Base-by-base conservation (phyloP, 2,797 vertebrate species). In the Mastacembelus armatus region DNA sequence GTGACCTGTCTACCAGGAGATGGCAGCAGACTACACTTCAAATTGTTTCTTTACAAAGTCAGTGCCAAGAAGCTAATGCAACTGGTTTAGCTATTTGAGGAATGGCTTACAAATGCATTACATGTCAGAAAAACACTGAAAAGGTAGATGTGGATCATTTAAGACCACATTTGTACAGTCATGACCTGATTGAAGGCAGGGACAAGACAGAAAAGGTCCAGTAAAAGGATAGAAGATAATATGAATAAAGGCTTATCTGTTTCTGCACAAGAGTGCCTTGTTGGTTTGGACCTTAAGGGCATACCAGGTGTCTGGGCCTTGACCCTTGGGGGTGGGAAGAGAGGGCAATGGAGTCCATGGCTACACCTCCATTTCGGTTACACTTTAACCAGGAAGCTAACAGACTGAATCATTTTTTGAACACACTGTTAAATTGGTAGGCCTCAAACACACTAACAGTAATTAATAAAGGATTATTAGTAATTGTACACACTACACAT, bases 221-320 rank as follows among this genome's bases (percentile, higher is more conserved):
- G 74, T 9, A 71, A 59, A 60, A 66, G 26, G 54, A 78, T n/a
- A n/a, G n/a, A n/a, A n/a, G n/a, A n/a, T n/a, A n/a, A 68, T 29
- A 33, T 10, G 79, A 77, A 91, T 86, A 89, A 88, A 89, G 85
- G 78, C 68, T 66, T 71, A 84, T 85, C 88, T 92, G 83, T 78
- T 76, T 83, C 63, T 75, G 67, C 73, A 92, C 87, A 92, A 90
- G 74, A 84, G 74, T 74, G 74, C 88, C 92, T 92, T 93, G 89
- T 94, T 91, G 80, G 56, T 75, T 51, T 57, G 78, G 80, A 88
- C 77, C 88, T 90, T 66, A 43, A 66, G 81, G 88, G 85, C 80
- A 85, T 84, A 89, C 85, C 89, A 92, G 89, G 86, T 91, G 88
- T 90, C 85, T 88, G 81, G 74, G 83, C 80, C 82, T 77, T 75